Evolutionary conservation across 2,797 vertebrate genomes (phyloP), one percentile per base, ranked within the genome.

Genomic region (Lepus oiostolus): DNA sequence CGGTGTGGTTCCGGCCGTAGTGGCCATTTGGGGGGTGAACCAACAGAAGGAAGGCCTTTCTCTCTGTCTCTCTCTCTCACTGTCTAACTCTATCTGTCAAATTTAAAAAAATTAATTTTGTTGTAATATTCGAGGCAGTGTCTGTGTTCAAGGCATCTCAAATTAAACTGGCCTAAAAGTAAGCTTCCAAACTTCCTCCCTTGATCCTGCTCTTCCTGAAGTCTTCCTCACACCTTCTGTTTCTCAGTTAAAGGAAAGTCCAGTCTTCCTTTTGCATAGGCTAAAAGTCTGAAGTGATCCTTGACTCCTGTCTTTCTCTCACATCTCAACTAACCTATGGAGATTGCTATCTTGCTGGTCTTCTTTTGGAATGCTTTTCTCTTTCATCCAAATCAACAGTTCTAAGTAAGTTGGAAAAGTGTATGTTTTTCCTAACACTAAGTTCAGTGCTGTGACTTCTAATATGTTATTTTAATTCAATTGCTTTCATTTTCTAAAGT

Each of bases 401-500:
- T 85, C 30, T 79, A 92, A 86, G 85, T 70, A n/a, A 91, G 67
- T 65, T 54, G 2, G 28, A 21, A 95, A 75, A 79, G 42, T 47
- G 17, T 8, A 67, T 70, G 88, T 94, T 12, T 91, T 80, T 14
- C 4, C 16, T 30, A 75, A 67, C 75, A 81, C 75, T 81, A 77
- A 85, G 17, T 70, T 95, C 52, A 65, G 1, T 76, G 21, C 30
- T 89, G 9, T 89, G n/a, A 22, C 12, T 67, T 38, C 32, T 77
- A 22, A 63, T 85, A 67, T 88, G 65, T 89, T 92, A 86, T 81
- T 83, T 83, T 75, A 52, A 94, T 82, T 88, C 4, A 26, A 19
- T 94, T 86, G 28, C 11, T 92, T 96, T 94, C 8, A 65, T 91
- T 82, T 88, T 10, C 42, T 88, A 54, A 77, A 12, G 91, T 91